A percentile compares a stretch with the other conserved stretches of the same genome.
Conservation (phyloP, 2,888 invertebrate genomes). For the Tyria jacobaeae region DNA sequence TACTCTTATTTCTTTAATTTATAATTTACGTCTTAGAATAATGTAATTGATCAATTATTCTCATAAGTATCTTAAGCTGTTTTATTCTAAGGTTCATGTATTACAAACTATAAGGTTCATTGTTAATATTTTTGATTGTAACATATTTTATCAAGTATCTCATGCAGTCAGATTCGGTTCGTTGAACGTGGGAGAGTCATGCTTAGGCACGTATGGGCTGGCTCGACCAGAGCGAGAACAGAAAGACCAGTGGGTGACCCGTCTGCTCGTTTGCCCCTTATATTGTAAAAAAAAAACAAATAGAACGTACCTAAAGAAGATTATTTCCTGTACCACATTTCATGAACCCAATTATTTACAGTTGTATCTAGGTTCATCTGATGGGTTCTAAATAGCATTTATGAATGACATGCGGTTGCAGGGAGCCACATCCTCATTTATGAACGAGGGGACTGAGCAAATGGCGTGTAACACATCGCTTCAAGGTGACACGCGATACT, state of each 20-base stretch:
- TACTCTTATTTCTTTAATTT: neutral
- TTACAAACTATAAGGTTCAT: too few relatives aligned
- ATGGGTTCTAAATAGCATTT: constrained; percentile 53
- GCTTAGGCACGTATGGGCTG: too few relatives aligned
- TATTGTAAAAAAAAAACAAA: neutral
- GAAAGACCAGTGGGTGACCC: too few relatives aligned
- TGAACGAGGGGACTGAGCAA: constrained; percentile 63
- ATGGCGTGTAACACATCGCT: constrained; percentile 72
- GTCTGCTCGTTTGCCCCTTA: too few relatives aligned
- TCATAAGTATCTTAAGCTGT: too few relatives aligned
- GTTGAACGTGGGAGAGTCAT: too few relatives aligned
- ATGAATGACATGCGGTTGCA: constrained; percentile 60
- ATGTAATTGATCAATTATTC: too few relatives aligned
- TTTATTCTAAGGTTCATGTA: too few relatives aligned
- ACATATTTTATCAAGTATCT: too few relatives aligned
- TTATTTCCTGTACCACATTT: constrained; percentile 22
- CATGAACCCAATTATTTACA: constrained; percentile 41
- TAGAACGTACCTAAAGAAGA: constrained; percentile 4
- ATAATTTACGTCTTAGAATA: neutral
- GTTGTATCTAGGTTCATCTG: constrained; percentile 48
- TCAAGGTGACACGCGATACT: constrained; percentile 65
- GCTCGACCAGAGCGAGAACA: too few relatives aligned
- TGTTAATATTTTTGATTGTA: too few relatives aligned
- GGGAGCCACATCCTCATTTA: constrained; percentile 72
- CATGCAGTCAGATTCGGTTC: too few relatives aligned